A percentile compares a stretch with the other conserved stretches of the same genome.
phyloP scores from a whole-genome alignment of 2,888 invertebrate genomes.

The Diarsia rubi region DNA sequence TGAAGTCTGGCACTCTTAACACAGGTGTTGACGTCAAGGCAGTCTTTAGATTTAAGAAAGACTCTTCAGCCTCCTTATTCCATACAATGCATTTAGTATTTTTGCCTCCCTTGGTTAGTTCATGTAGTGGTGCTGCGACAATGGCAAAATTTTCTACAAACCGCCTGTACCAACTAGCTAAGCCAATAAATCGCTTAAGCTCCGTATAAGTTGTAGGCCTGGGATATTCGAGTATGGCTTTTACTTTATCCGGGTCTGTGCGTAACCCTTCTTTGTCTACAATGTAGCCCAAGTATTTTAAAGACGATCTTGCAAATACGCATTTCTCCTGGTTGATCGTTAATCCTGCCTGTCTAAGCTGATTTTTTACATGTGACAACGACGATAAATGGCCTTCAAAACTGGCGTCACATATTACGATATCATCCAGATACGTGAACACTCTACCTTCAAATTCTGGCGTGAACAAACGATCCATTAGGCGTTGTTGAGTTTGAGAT shows the following conservation, averaged over 20 bases:
- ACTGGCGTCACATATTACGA: no score
- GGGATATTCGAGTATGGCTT: constrained; percentile 35
- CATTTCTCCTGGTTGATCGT: no score
- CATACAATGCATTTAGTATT: no score
- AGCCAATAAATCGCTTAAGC: constrained; percentile 48
- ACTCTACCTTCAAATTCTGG: constrained; percentile 40
- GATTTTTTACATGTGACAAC: no score
- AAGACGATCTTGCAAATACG: constrained; percentile 42
- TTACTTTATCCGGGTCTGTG: constrained; percentile 50
- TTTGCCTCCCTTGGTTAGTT: constrained; percentile 52
- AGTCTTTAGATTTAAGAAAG: no score
- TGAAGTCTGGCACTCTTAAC: no score
- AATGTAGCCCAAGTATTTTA: constrained; percentile 32
- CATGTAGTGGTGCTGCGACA: constrained; percentile 58
- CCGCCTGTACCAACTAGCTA: constrained; percentile 55
- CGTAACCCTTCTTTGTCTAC: constrained; percentile 42
- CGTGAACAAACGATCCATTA: constrained; percentile 21
- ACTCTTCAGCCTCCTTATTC: no score
- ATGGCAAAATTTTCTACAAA: constrained; percentile 62
- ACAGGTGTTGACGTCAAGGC: no score
- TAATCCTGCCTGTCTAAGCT: no score
- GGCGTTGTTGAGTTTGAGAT: constrained; percentile 15
- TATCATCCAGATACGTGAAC: no score
- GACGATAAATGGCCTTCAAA: no score
- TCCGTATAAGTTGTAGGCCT: constrained; percentile 29